Conservation (phyloP, 2,888 invertebrate genomes). For the Clanis bilineata region DNA sequence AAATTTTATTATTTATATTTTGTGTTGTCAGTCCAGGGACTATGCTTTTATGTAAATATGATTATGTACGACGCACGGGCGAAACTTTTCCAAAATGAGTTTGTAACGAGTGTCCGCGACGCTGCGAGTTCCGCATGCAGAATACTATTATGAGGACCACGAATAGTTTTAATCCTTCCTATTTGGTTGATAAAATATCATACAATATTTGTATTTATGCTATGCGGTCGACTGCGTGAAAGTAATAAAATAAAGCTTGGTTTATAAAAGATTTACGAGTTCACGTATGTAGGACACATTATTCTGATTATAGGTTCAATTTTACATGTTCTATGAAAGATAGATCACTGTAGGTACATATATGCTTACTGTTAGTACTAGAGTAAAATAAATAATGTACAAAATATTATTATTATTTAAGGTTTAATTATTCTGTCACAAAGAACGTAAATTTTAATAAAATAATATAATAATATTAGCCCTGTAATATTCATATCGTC, state of each 20-base stretch:
- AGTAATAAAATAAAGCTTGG: not conserved
- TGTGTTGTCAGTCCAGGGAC: slow-evolving; percentile 32
- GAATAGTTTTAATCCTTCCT: slow-evolving; percentile 15
- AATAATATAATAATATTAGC: too few species aligned
- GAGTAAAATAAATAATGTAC: not conserved
- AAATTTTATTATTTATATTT: slow-evolving; percentile 40
- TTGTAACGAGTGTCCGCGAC: slow-evolving; percentile 47
- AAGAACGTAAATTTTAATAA: too few species aligned
- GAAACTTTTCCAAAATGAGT: slow-evolving; percentile 50
- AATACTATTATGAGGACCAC: slow-evolving; percentile 22
- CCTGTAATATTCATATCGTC: too few species aligned
- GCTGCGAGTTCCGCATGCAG: slow-evolving; percentile 33
- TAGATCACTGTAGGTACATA: too few species aligned
- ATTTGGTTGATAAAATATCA: slow-evolving; percentile 13
- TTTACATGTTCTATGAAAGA: too few species aligned
- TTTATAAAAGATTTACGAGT: not conserved
- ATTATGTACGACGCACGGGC: slow-evolving; percentile 44
- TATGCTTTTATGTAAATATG: slow-evolving; percentile 49
- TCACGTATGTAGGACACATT: not conserved
- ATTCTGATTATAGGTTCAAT: not conserved
- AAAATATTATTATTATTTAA: too few species aligned
- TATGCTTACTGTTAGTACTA: too few species aligned
- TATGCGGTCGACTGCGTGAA: slow-evolving; percentile 9
- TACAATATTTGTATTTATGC: slow-evolving; percentile 7
- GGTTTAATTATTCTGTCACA: too few species aligned